These are phyloP conservation scores for Actinia tenebrosa DNA, from an alignment of 64 coral and sea anemone species.

Conservation along the genomic window DNA sequence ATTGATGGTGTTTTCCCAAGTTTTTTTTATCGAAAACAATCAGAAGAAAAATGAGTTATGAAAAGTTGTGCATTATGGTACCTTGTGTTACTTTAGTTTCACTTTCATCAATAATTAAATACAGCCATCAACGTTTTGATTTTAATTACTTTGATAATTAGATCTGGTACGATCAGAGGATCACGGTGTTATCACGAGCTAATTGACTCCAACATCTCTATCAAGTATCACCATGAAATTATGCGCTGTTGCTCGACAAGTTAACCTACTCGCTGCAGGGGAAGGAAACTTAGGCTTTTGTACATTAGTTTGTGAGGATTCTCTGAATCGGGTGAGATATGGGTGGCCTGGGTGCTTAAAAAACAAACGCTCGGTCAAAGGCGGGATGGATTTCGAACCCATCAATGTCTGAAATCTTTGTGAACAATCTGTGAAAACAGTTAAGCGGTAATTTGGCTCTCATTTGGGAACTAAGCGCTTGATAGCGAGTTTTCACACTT, in stretches of 20 bases:
- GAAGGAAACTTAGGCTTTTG: neutral
- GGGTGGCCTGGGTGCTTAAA: neutral
- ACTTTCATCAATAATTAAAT: neutral
- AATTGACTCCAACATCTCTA: neutral
- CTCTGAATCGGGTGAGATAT: neutral
- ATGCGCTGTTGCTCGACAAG: neutral
- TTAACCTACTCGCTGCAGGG: neutral
- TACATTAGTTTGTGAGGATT: neutral
- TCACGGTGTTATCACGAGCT: neutral
- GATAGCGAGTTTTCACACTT: neutral
- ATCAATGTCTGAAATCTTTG: slow-evolving; percentile 9
- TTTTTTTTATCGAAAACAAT: neutral
- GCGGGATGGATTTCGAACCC: neutral
- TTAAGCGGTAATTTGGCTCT: slow-evolving; percentile 18
- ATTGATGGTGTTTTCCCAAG: neutral
- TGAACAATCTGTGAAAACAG: slow-evolving; percentile 14
- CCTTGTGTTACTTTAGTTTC: neutral
- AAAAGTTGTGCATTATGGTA: neutral
- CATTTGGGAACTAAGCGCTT: slow-evolving; percentile 5
- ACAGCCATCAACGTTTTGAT: slow-evolving; percentile 1
- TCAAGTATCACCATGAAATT: neutral
- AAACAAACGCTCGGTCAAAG: neutral
- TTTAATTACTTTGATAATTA: slow-evolving; percentile 22
- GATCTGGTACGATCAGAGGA: slow-evolving; percentile 7
- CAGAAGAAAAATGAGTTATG: neutral